Base-by-base conservation (phyloP, 2,888 invertebrate species). In the Argyresthia goedartella region DNA sequence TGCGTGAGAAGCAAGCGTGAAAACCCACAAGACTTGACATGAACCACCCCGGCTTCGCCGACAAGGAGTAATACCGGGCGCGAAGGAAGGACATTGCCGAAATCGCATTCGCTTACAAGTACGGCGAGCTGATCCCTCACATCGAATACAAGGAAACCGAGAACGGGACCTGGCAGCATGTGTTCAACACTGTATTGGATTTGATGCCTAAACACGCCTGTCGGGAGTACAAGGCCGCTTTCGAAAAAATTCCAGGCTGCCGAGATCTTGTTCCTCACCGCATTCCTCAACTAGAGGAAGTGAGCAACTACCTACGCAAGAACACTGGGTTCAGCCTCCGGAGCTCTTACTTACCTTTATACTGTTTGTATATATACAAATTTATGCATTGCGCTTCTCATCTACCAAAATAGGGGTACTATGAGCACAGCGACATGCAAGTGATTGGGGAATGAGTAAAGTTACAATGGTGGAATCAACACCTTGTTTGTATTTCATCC, bases 41-140 rank as follows among this genome's bases (percentile, higher is more conserved):
- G 92, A 98, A 96, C 81, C 99, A 99, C 76, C 99, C 99, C 8
- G 98, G 99, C 25, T 99, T 99, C 78, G 94, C 97, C 48, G 99
- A 99, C 79, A 93, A 94, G 76, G 94, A 93, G 10, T 99, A n/a
- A n/a, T n/a, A 99, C 84, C 90, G 99, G 55, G 92, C 92, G 56
- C 92, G 99, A 58, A 91, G 98, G 65, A 98, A 98, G 88, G 89
- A 94, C 70, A 98, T 99, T 66, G 98, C 99, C 15, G 97, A 98
- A 73, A 96, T 99, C 63, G 99, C 99, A 33, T 98, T 98, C 80
- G 92, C 91, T 47, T 99, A 96, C 88, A 97, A 95, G 88, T 96
- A 94, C 70, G 98, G 97, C 35, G 95, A 98, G 67, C 87, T 91
- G 50, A 97, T 99, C 67, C 98, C 98, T 7, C 85, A 84, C 68